A percentile compares a stretch with the other conserved stretches of the same genome.
Conservation (phyloP, 2,113 vertebrate species). For the Dryoscopus gambensis region DNA sequence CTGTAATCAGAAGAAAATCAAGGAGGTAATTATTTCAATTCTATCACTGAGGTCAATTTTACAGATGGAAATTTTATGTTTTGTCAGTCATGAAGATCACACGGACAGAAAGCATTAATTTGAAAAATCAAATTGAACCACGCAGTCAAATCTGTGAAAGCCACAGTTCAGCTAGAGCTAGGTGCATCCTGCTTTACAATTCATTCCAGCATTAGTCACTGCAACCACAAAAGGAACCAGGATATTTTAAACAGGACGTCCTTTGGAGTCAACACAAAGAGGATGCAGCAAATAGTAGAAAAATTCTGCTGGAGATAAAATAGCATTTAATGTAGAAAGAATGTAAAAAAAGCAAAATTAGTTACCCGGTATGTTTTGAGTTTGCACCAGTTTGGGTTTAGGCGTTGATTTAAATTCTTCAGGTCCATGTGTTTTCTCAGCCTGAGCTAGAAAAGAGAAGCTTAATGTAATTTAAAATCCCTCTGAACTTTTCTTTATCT, state of each 20-base stretch:
- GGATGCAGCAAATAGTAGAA: not conserved
- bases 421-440: not conserved
- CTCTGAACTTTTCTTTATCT: not conserved
- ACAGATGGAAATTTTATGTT: not conserved
- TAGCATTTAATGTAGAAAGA: not conserved
- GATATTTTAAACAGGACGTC: not conserved
- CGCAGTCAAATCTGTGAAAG: not conserved
- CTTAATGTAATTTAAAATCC: not conserved
- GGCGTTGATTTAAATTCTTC: not conserved
- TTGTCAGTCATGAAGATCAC: not conserved
- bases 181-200: not conserved
- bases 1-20: not conserved
- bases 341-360: slow-evolving; percentile 2
- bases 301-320: not conserved
- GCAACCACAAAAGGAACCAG: not conserved
- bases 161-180: not conserved
- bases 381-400: slow-evolving; percentile 38
- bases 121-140: not conserved
- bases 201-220: not conserved
- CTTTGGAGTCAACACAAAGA: not conserved
- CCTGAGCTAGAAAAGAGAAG: slow-evolving; percentile 39
- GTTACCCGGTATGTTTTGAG: slow-evolving; percentile 25
- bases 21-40: not conserved
- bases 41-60: not conserved
- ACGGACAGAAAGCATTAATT: not conserved